Conservation (phyloP, 2,888 invertebrate species). For the Pogonocherus hispidulus region DNA sequence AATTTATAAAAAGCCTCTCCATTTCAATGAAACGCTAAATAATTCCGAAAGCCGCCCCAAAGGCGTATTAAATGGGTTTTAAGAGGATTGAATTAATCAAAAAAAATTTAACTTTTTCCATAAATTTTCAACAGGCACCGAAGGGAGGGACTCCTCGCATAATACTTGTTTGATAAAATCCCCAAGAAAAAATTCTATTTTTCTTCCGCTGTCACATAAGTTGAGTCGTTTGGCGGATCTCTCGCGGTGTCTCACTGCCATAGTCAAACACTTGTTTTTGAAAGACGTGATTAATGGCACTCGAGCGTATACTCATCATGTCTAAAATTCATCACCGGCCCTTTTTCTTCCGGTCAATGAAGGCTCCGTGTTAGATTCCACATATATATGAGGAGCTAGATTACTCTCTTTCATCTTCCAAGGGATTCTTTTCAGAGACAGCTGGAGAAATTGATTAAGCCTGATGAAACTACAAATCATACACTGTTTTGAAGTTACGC, state of each 20-base stretch:
- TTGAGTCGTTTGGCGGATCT: constrained; percentile 56
- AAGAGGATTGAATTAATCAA: constrained; percentile 14
- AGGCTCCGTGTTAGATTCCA: constrained; percentile 21
- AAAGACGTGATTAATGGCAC: constrained; percentile 56
- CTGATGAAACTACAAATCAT: constrained; percentile 2
- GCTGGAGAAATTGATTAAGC: neutral
- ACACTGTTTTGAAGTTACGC: too few relatives aligned
- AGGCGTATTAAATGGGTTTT: constrained; percentile 8
- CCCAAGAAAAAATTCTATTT: constrained; percentile 51
- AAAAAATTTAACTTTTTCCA: constrained; percentile 23
- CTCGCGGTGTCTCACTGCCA: constrained; percentile 52
- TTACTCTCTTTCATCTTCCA: constrained; percentile 2
- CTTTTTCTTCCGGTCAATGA: constrained; percentile 31
- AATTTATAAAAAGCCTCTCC: constrained; percentile 6
- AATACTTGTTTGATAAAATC: constrained; percentile 33
- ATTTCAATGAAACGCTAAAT: neutral
- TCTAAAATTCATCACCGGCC: constrained; percentile 51
- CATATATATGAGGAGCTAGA: neutral
- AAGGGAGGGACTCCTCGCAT: constrained; percentile 21
- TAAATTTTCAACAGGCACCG: constrained; percentile 30
- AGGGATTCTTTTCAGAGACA: neutral
- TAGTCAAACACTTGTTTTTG: constrained; percentile 59
- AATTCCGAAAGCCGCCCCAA: neutral
- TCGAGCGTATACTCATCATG: constrained; percentile 53
- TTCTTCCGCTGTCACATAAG: constrained; percentile 54